Evolutionary conservation across 2,888 invertebrate genomes (phyloP), one percentile per base, ranked within the genome.

Genomic region (Hipparchia sbordonii): DNA sequence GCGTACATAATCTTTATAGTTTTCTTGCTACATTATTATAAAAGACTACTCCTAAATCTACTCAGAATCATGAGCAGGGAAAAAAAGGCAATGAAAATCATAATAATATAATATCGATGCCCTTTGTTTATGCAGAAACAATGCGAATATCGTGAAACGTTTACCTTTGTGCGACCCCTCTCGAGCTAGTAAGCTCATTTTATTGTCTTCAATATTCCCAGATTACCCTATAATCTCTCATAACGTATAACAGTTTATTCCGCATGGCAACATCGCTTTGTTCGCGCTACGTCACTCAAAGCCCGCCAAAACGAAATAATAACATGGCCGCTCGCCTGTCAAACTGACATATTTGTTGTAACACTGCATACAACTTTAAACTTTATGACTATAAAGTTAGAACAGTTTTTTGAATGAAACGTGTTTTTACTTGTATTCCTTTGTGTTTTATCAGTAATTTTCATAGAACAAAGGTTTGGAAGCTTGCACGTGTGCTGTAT

Each of bases 121-220:
- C 77, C 78, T 74, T 79, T 80, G 79, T 80, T 78, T 80, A 76
- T 77, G 73, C 71, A 76, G 75, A 75, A 79, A 79, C 79, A 79
- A 74, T 76, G 61, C 72, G 80, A 87, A 86, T 82, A 87, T 85
- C 75, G 80, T 77, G 77, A 85, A 86, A 85, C 83, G 82, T 83
- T 86, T 83, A 82, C 84, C 82, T 82, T 82, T 80, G 80, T 78
- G 77, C 84, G 82, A 82, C 80, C 85, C 82, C 85, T 81, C 84
- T 84, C 82, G 77, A 86, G 83, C 82, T 82, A 80, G 82, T 90
- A 88, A 92, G 91, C 91, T 91, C 86, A 91, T 92, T 92, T 92
- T 90, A 92, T 93, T 93, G 93, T 93, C 90, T 93, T 91, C 90
- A 92, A 93, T 93, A 93, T 93, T 92, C 92, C 92, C 93, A 93